These are phyloP conservation scores for Carassius carassius DNA, from an alignment of 2,113 vertebrate genomes.

Conservation along the genomic window DNA sequence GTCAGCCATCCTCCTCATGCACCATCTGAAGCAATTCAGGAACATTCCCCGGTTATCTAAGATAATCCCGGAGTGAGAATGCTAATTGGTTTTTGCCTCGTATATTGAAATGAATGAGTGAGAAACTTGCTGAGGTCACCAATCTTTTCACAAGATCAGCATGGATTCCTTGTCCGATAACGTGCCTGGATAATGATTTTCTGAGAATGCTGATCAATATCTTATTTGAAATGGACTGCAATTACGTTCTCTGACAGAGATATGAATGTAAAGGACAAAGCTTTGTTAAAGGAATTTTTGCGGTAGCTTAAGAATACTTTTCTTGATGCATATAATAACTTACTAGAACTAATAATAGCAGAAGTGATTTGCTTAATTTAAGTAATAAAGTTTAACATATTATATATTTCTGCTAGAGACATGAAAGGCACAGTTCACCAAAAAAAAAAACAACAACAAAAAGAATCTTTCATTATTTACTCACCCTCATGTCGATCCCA, in stretches of 20 bases:
- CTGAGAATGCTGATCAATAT: conserved; percentile 47
- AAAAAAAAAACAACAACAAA: no score
- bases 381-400: no score
- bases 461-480: no score
- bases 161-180: conserved; percentile 23
- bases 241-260: background rate
- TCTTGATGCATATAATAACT: background rate
- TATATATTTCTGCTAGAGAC: no score
- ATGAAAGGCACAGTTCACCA: no score
- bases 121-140: conserved; percentile 49
- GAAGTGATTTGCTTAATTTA: no score
- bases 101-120: conserved; percentile 6
- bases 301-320: background rate
- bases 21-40: conserved; percentile 8
- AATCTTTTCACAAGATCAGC: conserved; percentile 24
- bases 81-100: background rate
- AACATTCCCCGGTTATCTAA: background rate
- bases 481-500: no score
- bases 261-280: background rate
- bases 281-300: background rate
- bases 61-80: background rate
- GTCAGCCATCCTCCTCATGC: background rate
- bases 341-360: no score
- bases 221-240: conserved; percentile 33
- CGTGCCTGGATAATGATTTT: conserved; percentile 43